These are phyloP conservation scores for Nasonia oneida DNA, from an alignment of 2,888 invertebrate species.

Conservation along the genomic window DNA sequence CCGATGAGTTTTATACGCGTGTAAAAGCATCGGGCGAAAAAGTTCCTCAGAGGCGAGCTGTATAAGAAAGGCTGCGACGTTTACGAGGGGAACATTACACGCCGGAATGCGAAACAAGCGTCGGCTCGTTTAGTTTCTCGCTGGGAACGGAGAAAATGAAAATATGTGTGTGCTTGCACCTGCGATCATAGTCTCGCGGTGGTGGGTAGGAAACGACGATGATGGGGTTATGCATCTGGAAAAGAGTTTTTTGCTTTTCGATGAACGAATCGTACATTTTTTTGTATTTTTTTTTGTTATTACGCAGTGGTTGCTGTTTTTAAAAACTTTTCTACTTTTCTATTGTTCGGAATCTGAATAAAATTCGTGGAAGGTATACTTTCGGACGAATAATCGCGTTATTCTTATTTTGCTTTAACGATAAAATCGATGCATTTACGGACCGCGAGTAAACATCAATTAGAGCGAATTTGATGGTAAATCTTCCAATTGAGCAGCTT, in stretches of 20 bases:
- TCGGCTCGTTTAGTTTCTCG: slow-evolving; percentile 3
- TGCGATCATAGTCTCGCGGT: not conserved
- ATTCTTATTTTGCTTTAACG: not conserved
- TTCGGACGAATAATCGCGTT: not conserved
- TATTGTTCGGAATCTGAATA: not conserved
- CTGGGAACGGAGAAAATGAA: not conserved
- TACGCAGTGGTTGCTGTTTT: not conserved
- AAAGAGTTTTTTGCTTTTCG: not conserved
- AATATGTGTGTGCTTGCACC: not conserved
- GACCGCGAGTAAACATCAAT: not conserved
- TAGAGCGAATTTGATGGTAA: not conserved
- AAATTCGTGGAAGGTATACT: not conserved
- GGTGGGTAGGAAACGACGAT: not conserved
- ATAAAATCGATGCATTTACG: not conserved
- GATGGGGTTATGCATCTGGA: not conserved
- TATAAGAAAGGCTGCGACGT: not conserved
- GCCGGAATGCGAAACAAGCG: not conserved
- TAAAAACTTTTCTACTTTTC: too few relatives aligned
- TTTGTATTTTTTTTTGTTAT: too few relatives aligned
- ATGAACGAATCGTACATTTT: not conserved
- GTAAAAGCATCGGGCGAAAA: not conserved
- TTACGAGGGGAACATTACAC: not conserved
- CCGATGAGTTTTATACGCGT: not conserved
- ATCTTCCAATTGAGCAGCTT: not conserved
- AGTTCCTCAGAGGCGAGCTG: not conserved